phyloP scores from a whole-genome alignment of 2,797 vertebrate genomes.

The Prionace glauca region DNA sequence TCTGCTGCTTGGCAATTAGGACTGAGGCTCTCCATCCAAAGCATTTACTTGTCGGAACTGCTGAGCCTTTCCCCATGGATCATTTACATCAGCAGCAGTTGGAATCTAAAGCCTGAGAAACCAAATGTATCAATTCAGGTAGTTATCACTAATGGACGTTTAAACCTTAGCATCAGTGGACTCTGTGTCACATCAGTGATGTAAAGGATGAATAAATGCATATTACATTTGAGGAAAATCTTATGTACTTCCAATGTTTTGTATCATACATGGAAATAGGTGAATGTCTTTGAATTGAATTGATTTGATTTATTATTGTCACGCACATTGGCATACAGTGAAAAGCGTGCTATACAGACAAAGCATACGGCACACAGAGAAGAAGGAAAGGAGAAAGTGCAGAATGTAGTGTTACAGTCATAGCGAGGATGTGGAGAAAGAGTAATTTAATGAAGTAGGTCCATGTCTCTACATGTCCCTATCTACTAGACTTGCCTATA shows the following conservation, averaged over 20 bases:
- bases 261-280: background rate
- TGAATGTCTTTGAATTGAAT: too few species aligned
- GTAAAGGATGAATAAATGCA: background rate
- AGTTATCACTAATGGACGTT: background rate
- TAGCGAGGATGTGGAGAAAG: too few species aligned
- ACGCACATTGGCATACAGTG: too few species aligned
- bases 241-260: background rate
- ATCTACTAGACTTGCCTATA: too few species aligned
- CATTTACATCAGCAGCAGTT: background rate
- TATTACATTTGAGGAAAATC: background rate
- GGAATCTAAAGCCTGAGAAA: background rate
- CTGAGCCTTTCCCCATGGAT: background rate
- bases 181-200: background rate
- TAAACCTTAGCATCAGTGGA: background rate
- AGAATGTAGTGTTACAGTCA: too few species aligned
- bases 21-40: background rate
- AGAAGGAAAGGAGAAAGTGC: too few species aligned
- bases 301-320: too few species aligned
- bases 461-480: too few species aligned
- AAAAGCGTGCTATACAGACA: too few species aligned
- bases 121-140: background rate
- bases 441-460: too few species aligned
- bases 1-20: background rate
- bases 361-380: too few species aligned
- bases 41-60: background rate